These are phyloP conservation scores for Pelodytes ibericus DNA, from an alignment of 2,797 vertebrate genomes.

Conservation along the genomic window DNA sequence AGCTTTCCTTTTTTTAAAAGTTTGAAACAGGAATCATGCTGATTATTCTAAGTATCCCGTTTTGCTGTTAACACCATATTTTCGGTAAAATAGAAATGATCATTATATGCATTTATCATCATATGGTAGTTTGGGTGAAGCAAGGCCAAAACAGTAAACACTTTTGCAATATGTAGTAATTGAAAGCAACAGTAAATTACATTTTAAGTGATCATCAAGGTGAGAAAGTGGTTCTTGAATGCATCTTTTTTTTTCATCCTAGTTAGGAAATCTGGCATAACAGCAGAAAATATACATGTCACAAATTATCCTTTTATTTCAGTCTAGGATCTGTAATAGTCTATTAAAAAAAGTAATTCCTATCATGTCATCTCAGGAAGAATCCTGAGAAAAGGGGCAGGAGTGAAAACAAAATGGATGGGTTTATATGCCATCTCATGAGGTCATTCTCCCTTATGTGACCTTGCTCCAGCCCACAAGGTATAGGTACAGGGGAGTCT, in stretches of 20 bases:
- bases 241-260: constrained; percentile 50
- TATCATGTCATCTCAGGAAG: too few species aligned
- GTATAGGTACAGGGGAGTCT: too few species aligned
- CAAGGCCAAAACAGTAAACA: constrained; percentile 69
- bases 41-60: constrained; percentile 67
- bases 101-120: constrained; percentile 66
- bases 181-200: constrained; percentile 71
- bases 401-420: too few species aligned
- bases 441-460: too few species aligned
- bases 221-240: constrained; percentile 64
- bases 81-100: constrained; percentile 64
- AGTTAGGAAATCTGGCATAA: constrained; percentile 64
- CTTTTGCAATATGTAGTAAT: constrained; percentile 66
- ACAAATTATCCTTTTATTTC: constrained; percentile 35
- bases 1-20: constrained; percentile 62
- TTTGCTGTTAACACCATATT: constrained; percentile 62
- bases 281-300: constrained; percentile 49
- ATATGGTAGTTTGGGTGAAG: constrained; percentile 63
- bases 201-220: constrained; percentile 68
- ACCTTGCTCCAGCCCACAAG: too few species aligned
- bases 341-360: too few species aligned
- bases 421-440: too few species aligned
- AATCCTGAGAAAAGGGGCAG: too few species aligned
- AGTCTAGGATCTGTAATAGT: neutral
- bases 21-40: constrained; percentile 60